These are phyloP conservation scores for Eulithis prunata DNA, from an alignment of 2,888 invertebrate genomes.

Conservation along the genomic window DNA sequence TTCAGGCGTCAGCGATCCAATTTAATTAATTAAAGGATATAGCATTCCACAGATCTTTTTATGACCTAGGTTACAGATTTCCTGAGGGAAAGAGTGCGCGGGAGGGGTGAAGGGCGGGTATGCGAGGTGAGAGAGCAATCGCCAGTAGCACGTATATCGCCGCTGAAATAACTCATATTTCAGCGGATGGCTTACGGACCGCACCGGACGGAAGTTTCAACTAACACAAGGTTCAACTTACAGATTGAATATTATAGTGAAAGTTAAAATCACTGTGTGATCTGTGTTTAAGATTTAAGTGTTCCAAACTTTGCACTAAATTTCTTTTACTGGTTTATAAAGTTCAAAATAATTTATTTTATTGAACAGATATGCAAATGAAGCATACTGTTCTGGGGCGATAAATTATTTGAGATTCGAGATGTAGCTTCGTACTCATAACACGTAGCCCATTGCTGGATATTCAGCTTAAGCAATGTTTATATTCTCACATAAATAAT, in stretches of 20 bases:
- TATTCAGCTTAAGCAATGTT: conserved; percentile 13
- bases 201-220: conserved; percentile 4
- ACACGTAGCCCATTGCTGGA: conserved; percentile 5
- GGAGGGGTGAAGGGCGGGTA: conserved; percentile 1
- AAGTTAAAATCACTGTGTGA: neutral
- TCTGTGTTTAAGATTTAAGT: neutral
- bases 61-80: neutral
- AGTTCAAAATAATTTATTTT: neutral
- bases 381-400: neutral
- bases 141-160: conserved; percentile 14
- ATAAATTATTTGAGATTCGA: conserved; percentile 6
- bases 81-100: neutral
- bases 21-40: too few species aligned
- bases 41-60: too few species aligned
- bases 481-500: neutral
- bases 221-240: neutral
- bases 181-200: neutral
- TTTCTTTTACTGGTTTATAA: too few species aligned
- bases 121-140: conserved; percentile 1
- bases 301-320: neutral
- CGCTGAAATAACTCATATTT: conserved; percentile 13
- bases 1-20: too few species aligned
- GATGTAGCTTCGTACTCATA: neutral
- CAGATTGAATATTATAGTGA: neutral
- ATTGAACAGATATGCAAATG: neutral